These are phyloP conservation scores for Sardinella longiceps DNA, from an alignment of 2,797 vertebrate genomes.

Conservation along the genomic window DNA sequence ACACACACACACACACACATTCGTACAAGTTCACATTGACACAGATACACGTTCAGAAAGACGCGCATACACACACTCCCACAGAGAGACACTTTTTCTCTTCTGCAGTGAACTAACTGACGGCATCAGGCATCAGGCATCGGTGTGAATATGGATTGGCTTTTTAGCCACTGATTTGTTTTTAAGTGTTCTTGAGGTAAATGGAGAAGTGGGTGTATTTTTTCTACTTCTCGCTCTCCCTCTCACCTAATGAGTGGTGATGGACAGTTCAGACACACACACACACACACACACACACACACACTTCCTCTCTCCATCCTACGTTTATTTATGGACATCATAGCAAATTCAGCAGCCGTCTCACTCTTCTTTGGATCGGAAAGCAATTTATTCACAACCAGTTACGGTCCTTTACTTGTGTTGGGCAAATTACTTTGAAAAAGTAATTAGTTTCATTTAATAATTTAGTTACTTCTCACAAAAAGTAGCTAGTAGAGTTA, in stretches of 20 bases:
- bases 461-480: no score
- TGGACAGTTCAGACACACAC: constrained; percentile 11
- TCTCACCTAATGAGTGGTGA: background rate
- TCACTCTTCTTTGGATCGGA: background rate
- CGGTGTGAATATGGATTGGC: constrained; percentile 24
- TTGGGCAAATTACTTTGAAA: no score
- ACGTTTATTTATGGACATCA: background rate
- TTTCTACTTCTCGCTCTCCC: background rate
- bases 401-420: background rate
- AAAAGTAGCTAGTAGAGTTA: no score
- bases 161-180: constrained; percentile 19
- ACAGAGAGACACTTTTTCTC: background rate
- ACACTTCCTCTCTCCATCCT: background rate
- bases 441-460: no score
- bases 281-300: constrained; percentile 15
- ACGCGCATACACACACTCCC: background rate
- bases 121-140: background rate
- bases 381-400: background rate
- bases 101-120: background rate
- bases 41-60: no score
- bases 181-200: constrained; percentile 23
- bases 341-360: background rate
- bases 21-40: background rate
- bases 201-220: constrained; percentile 6
- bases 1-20: background rate